phyloP scores from a whole-genome alignment of 2,797 vertebrate genomes.

The Protonibea diacanthus region DNA sequence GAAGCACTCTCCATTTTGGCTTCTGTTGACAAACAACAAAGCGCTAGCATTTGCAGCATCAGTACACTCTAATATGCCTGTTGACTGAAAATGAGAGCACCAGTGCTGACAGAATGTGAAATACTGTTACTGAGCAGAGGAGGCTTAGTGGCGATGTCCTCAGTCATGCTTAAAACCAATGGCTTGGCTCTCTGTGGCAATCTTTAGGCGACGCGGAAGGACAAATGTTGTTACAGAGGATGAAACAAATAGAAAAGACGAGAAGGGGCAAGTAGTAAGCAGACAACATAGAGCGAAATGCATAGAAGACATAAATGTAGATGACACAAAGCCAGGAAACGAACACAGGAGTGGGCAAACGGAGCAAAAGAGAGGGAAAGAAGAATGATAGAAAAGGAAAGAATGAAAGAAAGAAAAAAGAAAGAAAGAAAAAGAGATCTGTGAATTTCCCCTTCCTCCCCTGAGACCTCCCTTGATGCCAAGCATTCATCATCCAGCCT shows the following conservation, averaged over 20 bases:
- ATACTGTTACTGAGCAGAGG: slow-evolving; percentile 62
- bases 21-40: slow-evolving; percentile 65
- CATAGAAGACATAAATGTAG: slow-evolving; percentile 16
- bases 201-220: slow-evolving; percentile 40
- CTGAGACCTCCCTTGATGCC: slow-evolving; percentile 99
- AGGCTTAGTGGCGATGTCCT: slow-evolving; percentile 61
- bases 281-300: slow-evolving; percentile 16
- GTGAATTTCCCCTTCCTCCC: slow-evolving; percentile 85
- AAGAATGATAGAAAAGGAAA: slow-evolving; percentile 16
- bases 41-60: slow-evolving; percentile 69
- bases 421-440: slow-evolving; percentile 78
- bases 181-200: slow-evolving; percentile 57
- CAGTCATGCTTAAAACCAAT: slow-evolving; percentile 61
- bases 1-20: slow-evolving; percentile 57
- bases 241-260: slow-evolving; percentile 59
- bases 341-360: slow-evolving; percentile 37
- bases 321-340: slow-evolving; percentile 30
- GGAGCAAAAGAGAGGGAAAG: slow-evolving; percentile 33
- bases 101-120: slow-evolving; percentile 67
- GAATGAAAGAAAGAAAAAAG: slow-evolving; percentile 26
- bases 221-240: slow-evolving; percentile 50
- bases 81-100: slow-evolving; percentile 69
- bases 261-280: slow-evolving; percentile 29
- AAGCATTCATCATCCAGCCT: slow-evolving; percentile 99
- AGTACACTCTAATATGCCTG: slow-evolving; percentile 66